phyloP scores from a whole-genome alignment of 1,140 invertebrate genomes.

The Bombus pyrosoma region DNA sequence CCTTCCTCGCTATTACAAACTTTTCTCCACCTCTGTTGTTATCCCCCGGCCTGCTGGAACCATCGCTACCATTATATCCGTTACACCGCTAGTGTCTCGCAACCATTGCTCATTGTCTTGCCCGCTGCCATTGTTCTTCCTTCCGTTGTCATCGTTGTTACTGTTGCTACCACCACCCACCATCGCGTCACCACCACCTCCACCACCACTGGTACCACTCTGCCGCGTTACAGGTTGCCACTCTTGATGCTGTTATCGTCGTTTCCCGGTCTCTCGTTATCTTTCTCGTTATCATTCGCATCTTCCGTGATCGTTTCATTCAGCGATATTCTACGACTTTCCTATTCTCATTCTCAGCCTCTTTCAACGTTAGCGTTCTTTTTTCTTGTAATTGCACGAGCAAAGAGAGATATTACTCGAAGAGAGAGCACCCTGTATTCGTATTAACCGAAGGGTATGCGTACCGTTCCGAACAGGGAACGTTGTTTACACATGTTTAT shows the following conservation, averaged over 20 bases:
- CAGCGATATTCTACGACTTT: neutral
- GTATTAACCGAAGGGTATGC: too few relatives aligned
- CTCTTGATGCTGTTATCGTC: neutral
- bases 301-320: neutral
- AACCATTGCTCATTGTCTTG: conserved; percentile 6
- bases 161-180: too few relatives aligned
- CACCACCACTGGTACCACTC: neutral
- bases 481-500: neutral
- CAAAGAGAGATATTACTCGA: neutral
- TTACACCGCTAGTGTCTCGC: conserved; percentile 12
- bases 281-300: conserved; percentile 26
- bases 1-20: conserved; percentile 34
- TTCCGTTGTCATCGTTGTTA: neutral
- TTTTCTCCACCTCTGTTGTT: conserved; percentile 22
- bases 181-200: neutral
- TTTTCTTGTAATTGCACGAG: neutral
- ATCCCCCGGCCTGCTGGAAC: neutral
- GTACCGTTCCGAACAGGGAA: neutral
- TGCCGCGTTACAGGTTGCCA: neutral
- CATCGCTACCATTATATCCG: neutral
- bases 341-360: neutral
- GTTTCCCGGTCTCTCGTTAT: conserved; percentile 31
- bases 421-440: neutral
- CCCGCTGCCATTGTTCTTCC: neutral
- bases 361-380: neutral